A percentile compares a stretch with the other conserved stretches of the same genome.
phyloP scores from a whole-genome alignment of 1,140 invertebrate genomes.

The Nautilus pompilius region DNA sequence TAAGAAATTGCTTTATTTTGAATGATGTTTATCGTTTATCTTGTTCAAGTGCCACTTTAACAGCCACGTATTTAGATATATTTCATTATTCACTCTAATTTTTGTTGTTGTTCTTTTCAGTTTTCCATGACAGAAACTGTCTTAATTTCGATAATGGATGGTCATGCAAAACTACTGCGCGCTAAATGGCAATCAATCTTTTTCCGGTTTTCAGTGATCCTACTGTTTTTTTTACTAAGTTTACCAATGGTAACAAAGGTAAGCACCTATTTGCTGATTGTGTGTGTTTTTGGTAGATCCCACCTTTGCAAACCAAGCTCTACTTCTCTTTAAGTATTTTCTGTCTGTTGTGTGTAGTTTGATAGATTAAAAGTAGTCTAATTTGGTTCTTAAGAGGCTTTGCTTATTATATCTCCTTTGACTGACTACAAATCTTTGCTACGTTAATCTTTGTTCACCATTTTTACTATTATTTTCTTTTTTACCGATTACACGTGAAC shows the following conservation, averaged over 20 bases:
- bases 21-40: not conserved
- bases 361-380: no score
- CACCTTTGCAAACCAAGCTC: no score
- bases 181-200: slow-evolving; percentile 1
- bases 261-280: not conserved
- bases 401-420: no score
- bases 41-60: not conserved
- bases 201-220: slow-evolving; percentile 11
- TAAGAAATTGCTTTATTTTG: not conserved
- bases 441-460: no score
- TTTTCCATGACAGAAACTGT: slow-evolving; percentile 18
- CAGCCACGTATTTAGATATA: not conserved
- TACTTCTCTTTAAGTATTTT: no score
- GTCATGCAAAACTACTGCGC: slow-evolving; percentile 10
- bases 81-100: not conserved
- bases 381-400: no score
- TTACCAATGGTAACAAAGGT: slow-evolving; percentile 18
- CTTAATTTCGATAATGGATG: slow-evolving; percentile 17
- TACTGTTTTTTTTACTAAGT: slow-evolving; percentile 13
- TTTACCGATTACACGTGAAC: no score
- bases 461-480: no score
- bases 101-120: slow-evolving; percentile 4
- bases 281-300: no score
- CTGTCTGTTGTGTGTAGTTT: no score
- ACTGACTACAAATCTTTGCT: no score